Evolutionary conservation across 2,113 vertebrate genomes (phyloP), one percentile per base, ranked within the genome.

Genomic region (Ascaphus truei): DNA sequence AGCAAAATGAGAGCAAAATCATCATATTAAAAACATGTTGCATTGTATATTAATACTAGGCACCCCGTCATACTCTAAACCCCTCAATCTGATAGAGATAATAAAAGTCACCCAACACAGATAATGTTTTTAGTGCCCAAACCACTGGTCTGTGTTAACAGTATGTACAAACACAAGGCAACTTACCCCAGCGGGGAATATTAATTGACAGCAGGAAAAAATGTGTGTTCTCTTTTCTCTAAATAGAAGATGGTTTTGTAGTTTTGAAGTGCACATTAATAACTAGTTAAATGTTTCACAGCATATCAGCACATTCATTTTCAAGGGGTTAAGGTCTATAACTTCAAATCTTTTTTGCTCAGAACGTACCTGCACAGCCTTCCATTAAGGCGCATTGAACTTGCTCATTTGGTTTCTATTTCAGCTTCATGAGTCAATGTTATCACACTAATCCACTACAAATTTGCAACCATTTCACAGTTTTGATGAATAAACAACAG

Each of bases 401-500:
- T n/a, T 48, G 65, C 47, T 34, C 22, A 47, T 47, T 68, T 68
- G 34, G 50, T 63, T 43, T 36, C 27, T 18, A 26, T 63, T 63
- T 63, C 33, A 63, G 45, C 61, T 53, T 65, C 26, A 33, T 31
- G 51, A 43, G 41, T 53, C 34, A 53, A 37, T 60, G 30, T 51
- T 51, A 58, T 60, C 43, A 36, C 41, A 29, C 12, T 18, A 41
- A 37, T 22, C 43, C 56, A 34, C 56, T 51, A 50, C 55, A 59
- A 30, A 37, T 57, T 25, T n/a, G n/a, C n/a, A n/a, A n/a, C 62
- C 48, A 53, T 52, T 65, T 65, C 61, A 65, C 33, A 65, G 12
- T 67, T 68, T 43, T 48, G 37, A 60, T 69, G 56, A 51, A 60
- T 69, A 69, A 33, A 45, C 55, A 60, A 29, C 56, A 57, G 27